phyloP scores from a whole-genome alignment of 30 jellyfish, hydroid and myxozoan species.

The Cassiopea xamachana region DNA sequence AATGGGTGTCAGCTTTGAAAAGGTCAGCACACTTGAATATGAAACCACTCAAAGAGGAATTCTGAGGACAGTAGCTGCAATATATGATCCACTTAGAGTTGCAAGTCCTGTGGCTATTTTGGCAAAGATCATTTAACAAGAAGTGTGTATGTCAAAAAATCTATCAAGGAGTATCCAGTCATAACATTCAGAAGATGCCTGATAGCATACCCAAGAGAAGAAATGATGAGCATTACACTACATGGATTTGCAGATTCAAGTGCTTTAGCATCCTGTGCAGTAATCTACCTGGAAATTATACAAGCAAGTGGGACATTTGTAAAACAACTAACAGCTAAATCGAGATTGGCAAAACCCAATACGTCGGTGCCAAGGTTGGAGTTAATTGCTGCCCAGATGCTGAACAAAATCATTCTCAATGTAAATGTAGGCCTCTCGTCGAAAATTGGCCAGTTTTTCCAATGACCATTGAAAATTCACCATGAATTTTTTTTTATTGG shows the following conservation, averaged over 20 bases:
- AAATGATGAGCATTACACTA: slow-evolving; percentile 10
- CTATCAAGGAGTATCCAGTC: slow-evolving; percentile 18
- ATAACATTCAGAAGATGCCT: slow-evolving; percentile 42
- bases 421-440: background rate
- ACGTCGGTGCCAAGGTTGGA: slow-evolving; percentile 46
- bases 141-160: slow-evolving; percentile 30
- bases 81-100: background rate
- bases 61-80: slow-evolving; percentile 22
- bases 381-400: slow-evolving; percentile 63
- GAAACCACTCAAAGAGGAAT: slow-evolving; percentile 25
- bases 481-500: background rate
- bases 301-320: slow-evolving; percentile 46
- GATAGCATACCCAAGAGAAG: slow-evolving; percentile 38
- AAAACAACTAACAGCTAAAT: slow-evolving; percentile 44
- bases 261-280: slow-evolving; percentile 61
- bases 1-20: slow-evolving; percentile 30
- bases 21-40: slow-evolving; percentile 3
- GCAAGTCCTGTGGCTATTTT: slow-evolving; percentile 41
- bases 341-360: slow-evolving; percentile 58
- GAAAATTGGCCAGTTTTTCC: background rate
- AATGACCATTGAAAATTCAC: background rate
- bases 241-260: slow-evolving; percentile 63
- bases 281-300: slow-evolving; percentile 43
- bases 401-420: slow-evolving; percentile 15
- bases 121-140: slow-evolving; percentile 37